Evolutionary conservation across 1,140 invertebrate species (phyloP).

Genomic region (Dreissena rostriformis): DNA sequence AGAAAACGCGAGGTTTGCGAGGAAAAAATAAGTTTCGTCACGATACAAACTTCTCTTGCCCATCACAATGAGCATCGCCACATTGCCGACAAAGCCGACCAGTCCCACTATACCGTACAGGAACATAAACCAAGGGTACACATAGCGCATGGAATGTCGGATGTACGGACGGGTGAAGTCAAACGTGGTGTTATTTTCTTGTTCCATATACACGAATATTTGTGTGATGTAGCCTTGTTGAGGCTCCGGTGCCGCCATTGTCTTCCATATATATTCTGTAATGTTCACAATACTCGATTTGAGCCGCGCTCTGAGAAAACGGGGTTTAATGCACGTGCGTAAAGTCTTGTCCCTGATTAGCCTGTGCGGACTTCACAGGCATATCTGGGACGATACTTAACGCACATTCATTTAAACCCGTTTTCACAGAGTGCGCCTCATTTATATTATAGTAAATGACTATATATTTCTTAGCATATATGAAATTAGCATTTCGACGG

Average conservation of each 20-base stretch:
- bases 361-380: no score
- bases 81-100: constrained; percentile 84
- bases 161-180: constrained; percentile 78
- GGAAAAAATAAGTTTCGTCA: constrained; percentile 86
- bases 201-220: constrained; percentile 16
- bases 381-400: no score
- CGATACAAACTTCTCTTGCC: constrained; percentile 84
- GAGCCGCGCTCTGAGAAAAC: no score
- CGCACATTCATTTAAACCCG: no score
- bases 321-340: no score
- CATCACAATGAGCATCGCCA: constrained; percentile 85
- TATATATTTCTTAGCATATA: no score
- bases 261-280: no score
- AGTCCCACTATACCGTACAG: constrained; percentile 85
- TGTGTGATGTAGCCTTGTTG: constrained; percentile 17
- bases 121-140: constrained; percentile 86
- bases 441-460: no score
- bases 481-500: no score
- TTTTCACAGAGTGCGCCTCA: no score
- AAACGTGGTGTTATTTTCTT: constrained; percentile 51
- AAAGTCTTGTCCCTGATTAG: no score
- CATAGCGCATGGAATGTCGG: constrained; percentile 74
- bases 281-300: no score
- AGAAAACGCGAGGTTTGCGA: constrained; percentile 87
- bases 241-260: constrained; percentile 12